Base-by-base conservation (phyloP, 1,140 invertebrate genomes). In the Chionoecetes opilio region DNA sequence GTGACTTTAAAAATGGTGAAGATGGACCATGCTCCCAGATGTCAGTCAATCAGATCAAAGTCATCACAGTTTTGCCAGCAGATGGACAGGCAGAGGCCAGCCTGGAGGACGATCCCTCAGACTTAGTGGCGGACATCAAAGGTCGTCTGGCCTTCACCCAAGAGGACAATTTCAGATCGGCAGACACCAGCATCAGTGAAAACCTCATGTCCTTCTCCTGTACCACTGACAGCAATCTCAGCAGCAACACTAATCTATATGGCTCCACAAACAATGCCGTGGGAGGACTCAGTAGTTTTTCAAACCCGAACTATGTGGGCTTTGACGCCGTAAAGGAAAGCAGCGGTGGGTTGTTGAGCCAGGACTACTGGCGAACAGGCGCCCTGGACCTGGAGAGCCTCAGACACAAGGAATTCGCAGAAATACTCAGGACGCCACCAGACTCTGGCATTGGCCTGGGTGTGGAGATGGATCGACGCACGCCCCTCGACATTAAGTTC, bases 181-280 rank as follows among this genome's bases (percentile, higher is more conserved):
- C 96, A 31, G 96, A 96, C 41, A 96, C 96, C 21, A 96, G 96
- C 53, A 96, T 96, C 35, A 96, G 96, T 91, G 96, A 96, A 34
- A 95, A 96, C 86, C 94, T 96, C 21, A 96, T 96, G 96, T 96
- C 96, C 3, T 96, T 96, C 85, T 96, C 96, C 5, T 96, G 96
- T 63, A 96, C 96, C 90, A 95, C 94, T 3, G 96, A 96, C 38
- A 96, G 96, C 53, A 95, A 95, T 26, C 91, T 94, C 37, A 95
- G 96, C 82, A 96, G 96, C 35, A 94, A 94, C 63, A 94, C 94
- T 34, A 96, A 96, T 34, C 91, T 95, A 26, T 88, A 90, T 82
- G 85, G 86, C 38, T 41, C 41, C 31, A 82, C 34, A 37, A 89
- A 91, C 86, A 93, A 95, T 29, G 87, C 82, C 38, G 53, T 93